Evolutionary conservation across 2,797 vertebrate species (phyloP).

Genomic region (Merluccius polli): DNA sequence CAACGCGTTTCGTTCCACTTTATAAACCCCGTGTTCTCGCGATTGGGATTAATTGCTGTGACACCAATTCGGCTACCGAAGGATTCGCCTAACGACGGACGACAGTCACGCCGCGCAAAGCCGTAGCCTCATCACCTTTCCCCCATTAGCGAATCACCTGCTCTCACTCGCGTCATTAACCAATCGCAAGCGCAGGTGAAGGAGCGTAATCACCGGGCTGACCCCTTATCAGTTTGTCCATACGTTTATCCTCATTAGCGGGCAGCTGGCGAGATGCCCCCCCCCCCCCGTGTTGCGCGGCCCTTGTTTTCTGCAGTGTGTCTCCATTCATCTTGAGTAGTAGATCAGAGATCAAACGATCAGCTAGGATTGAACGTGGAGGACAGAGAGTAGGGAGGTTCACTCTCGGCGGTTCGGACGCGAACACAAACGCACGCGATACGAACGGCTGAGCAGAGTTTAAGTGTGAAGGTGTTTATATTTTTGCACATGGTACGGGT

Average conservation of each 20-base stretch:
- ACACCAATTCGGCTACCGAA: constrained; percentile 57
- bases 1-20: constrained; percentile 35
- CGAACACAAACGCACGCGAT: too few species aligned
- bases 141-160: constrained; percentile 62
- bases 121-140: constrained; percentile 54
- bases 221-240: constrained; percentile 48
- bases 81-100: constrained; percentile 43
- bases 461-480: background rate
- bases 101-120: constrained; percentile 41
- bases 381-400: background rate
- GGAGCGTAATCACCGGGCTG: constrained; percentile 43
- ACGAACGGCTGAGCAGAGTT: too few species aligned
- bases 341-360: background rate
- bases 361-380: background rate
- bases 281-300: constrained; percentile 25
- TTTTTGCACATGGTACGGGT: background rate
- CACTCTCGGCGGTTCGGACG: too few species aligned
- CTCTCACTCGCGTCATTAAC: constrained; percentile 60
- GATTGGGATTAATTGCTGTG: constrained; percentile 55
- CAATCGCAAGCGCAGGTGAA: constrained; percentile 56
- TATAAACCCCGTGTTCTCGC: constrained; percentile 43
- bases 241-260: constrained; percentile 35
- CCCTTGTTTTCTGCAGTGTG: constrained; percentile 7
- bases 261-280: constrained; percentile 2
- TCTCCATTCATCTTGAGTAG: background rate